These are phyloP conservation scores for Limenitis camilla DNA, from an alignment of 2,888 invertebrate species.

Conservation along the genomic window DNA sequence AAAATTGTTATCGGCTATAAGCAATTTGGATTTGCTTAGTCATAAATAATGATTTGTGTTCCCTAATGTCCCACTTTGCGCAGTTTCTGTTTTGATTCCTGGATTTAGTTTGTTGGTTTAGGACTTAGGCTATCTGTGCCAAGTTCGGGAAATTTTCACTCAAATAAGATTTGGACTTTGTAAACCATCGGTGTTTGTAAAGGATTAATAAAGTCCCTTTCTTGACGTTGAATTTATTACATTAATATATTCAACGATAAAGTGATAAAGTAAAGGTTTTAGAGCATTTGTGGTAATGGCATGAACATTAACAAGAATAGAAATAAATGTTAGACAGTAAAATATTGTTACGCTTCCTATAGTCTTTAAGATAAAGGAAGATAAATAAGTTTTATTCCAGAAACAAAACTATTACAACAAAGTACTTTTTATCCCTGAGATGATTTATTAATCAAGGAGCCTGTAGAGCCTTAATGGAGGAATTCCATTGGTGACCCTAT, in stretches of 20 bases:
- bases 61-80: conserved; percentile 25
- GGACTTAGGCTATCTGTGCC: conserved; percentile 26
- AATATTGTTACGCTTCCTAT: not conserved
- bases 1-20: not conserved
- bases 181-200: not conserved
- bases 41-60: conserved; percentile 16
- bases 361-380: not conserved
- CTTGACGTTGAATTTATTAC: not conserved
- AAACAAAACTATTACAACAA: not conserved
- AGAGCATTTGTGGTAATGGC: too few relatives aligned
- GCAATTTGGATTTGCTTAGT: not conserved
- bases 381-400: not conserved
- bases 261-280: too few relatives aligned
- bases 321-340: not conserved
- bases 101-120: conserved; percentile 53
- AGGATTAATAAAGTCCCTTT: not conserved
- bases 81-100: conserved; percentile 43
- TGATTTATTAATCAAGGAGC: conserved; percentile 14
- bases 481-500: conserved; percentile 12
- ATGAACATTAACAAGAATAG: not conserved
- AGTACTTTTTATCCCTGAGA: conserved; percentile 5
- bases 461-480: conserved; percentile 10
- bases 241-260: too few relatives aligned
- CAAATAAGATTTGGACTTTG: conserved; percentile 1
- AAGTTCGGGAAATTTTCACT: conserved; percentile 1